Evolutionary conservation across 2,888 invertebrate species (phyloP).

Genomic region (Ecliptopera silaceata): DNA sequence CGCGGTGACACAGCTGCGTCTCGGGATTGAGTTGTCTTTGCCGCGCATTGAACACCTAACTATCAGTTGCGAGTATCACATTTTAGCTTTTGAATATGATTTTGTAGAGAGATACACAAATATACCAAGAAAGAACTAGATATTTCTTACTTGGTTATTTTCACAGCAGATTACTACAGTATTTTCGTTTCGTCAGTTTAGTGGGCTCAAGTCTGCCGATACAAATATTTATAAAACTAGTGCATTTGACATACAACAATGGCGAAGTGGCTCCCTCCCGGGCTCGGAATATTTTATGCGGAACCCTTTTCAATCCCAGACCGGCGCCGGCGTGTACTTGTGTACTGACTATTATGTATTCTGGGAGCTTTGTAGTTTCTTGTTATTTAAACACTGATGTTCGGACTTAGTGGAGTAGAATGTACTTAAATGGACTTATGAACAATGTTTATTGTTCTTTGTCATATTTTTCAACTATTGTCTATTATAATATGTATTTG

Average conservation of each 20-base stretch:
- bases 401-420: neutral
- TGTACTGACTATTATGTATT: neutral
- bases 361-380: neutral
- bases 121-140: too few species aligned
- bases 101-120: too few species aligned
- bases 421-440: neutral
- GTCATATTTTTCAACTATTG: neutral
- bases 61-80: too few species aligned
- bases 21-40: too few species aligned
- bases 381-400: slow-evolving; percentile 5
- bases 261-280: slow-evolving; percentile 13
- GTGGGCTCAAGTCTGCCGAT: slow-evolving; percentile 6
- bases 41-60: too few species aligned
- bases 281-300: slow-evolving; percentile 14
- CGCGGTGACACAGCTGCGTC: too few species aligned
- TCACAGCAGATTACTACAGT: too few species aligned
- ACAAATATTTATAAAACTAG: slow-evolving; percentile 7
- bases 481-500: neutral
- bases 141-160: too few species aligned
- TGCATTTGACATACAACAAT: slow-evolving; percentile 22
- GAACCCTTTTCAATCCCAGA: slow-evolving; percentile 14
- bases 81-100: too few species aligned
- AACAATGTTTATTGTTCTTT: neutral
- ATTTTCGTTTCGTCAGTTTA: neutral
- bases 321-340: neutral